Evolutionary conservation across 1,140 invertebrate genomes (phyloP).

Genomic region (Tribolium castaneum): DNA sequence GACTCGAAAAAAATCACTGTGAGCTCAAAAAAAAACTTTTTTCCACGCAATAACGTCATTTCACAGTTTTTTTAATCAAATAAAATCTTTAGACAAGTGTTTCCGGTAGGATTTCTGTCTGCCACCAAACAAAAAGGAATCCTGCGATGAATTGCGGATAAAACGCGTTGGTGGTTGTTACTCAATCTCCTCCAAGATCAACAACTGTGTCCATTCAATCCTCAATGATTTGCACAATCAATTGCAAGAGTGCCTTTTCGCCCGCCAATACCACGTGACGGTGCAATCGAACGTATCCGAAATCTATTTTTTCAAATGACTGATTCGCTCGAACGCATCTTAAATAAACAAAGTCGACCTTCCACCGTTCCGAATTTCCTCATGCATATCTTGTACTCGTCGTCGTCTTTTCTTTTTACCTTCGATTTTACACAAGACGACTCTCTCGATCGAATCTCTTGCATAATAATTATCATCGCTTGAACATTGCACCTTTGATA

Average conservation of each 20-base stretch:
- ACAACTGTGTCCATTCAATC: background rate
- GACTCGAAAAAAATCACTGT: no score
- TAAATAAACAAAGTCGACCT: conserved; percentile 29
- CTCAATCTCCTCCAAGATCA: background rate
- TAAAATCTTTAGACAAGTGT: no score
- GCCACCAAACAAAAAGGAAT: no score
- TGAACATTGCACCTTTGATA: conserved; percentile 26
- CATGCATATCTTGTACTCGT: conserved; percentile 9
- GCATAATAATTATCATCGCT: conserved; percentile 21
- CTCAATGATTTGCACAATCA: conserved; percentile 13
- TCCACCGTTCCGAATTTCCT: conserved; percentile 13
- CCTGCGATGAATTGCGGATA: no score
- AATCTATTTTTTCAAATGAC: background rate
- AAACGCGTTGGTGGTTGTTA: background rate
- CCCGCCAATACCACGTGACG: background rate
- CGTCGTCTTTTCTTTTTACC: background rate
- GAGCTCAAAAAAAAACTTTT: no score
- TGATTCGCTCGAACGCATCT: conserved; percentile 12
- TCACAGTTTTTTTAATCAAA: no score
- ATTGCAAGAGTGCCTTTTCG: conserved; percentile 14
- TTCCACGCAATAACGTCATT: no score
- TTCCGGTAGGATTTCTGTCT: no score
- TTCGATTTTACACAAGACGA: conserved; percentile 4
- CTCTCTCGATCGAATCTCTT: background rate
- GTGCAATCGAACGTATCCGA: conserved; percentile 14